These are phyloP conservation scores for Tenrec ecaudatus DNA, from an alignment of 2,113 vertebrate species.

Conservation along the genomic window DNA sequence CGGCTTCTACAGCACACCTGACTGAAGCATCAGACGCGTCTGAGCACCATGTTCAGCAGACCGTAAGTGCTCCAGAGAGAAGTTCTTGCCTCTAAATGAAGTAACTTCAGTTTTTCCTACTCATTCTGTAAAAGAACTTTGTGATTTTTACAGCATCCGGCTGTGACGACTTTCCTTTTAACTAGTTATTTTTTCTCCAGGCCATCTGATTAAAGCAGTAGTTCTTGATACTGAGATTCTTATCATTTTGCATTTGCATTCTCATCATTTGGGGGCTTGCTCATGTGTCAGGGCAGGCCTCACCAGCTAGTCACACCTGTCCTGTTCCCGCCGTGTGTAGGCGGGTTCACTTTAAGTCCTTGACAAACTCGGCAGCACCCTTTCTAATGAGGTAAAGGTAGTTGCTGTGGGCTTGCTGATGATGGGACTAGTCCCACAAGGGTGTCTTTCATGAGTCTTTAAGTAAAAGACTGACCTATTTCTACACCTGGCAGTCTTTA, in stretches of 20 bases:
- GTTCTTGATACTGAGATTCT: neutral
- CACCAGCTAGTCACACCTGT: conserved; percentile 71
- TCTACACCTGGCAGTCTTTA: conserved; percentile 38
- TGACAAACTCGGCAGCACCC: conserved; percentile 61
- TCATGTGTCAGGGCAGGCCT: conserved; percentile 72
- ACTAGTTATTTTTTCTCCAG: neutral
- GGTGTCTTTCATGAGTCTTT: conserved; percentile 22
- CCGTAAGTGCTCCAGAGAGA: neutral
- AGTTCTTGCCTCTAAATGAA: conserved; percentile 4
- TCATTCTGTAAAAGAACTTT: conserved; percentile 42
- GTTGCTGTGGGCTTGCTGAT: conserved; percentile 25
- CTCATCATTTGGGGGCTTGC: conserved; percentile 10
- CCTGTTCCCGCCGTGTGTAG: conserved; percentile 67
- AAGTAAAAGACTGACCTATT: conserved; percentile 54
- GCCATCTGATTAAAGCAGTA: neutral
- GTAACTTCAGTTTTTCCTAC: neutral
- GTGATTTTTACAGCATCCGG: neutral
- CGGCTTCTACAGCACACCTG: neutral
- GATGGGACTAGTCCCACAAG: conserved; percentile 49
- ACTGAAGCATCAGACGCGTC: neutral
- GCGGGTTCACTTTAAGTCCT: conserved; percentile 71
- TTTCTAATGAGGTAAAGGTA: conserved; percentile 68
- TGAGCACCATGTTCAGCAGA: conserved; percentile 9
- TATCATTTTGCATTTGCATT: conserved; percentile 45
- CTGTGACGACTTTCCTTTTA: neutral